Evolutionary conservation across 2,797 vertebrate species (phyloP).

Genomic region (Oryzias dopingdopingensis): DNA sequence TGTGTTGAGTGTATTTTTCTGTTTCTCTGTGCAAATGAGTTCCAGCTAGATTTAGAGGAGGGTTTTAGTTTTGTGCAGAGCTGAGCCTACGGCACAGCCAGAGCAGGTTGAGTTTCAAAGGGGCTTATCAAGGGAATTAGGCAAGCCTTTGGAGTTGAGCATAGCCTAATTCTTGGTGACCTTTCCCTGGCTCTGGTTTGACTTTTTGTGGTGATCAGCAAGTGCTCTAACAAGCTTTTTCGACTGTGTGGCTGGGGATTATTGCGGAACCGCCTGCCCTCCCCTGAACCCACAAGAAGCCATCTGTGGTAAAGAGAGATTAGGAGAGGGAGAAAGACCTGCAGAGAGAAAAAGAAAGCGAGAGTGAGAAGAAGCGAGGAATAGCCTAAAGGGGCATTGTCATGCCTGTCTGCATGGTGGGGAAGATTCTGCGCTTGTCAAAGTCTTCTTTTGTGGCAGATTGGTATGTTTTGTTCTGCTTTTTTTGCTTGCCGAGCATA

Average conservation of each 20-base stretch:
- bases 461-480: constrained; percentile 68
- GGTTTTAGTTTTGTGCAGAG: constrained; percentile 70
- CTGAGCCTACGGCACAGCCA: constrained; percentile 74
- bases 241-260: constrained; percentile 81
- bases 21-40: constrained; percentile 73
- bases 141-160: constrained; percentile 77
- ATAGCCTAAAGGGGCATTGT: constrained; percentile 72
- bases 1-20: constrained; percentile 16
- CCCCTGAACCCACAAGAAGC: constrained; percentile 73
- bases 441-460: constrained; percentile 68
- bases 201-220: constrained; percentile 83
- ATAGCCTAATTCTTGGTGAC: constrained; percentile 79
- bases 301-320: constrained; percentile 73
- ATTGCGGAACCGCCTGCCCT: constrained; percentile 72
- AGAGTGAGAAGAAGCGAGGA: constrained; percentile 56
- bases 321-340: constrained; percentile 36
- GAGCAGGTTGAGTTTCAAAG: constrained; percentile 77
- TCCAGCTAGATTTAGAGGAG: constrained; percentile 75
- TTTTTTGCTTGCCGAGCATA: constrained; percentile 58
- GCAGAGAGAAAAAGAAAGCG: constrained; percentile 30
- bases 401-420: constrained; percentile 73
- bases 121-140: constrained; percentile 81
- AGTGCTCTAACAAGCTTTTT: constrained; percentile 83
- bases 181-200: constrained; percentile 81
- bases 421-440: constrained; percentile 67